Percentiles rank a stretch among this genome's conserved stretches.
These are phyloP conservation scores for Eudyptes chrysolophus DNA, from an alignment of 2,113 vertebrate genomes.

Conservation along the genomic window DNA sequence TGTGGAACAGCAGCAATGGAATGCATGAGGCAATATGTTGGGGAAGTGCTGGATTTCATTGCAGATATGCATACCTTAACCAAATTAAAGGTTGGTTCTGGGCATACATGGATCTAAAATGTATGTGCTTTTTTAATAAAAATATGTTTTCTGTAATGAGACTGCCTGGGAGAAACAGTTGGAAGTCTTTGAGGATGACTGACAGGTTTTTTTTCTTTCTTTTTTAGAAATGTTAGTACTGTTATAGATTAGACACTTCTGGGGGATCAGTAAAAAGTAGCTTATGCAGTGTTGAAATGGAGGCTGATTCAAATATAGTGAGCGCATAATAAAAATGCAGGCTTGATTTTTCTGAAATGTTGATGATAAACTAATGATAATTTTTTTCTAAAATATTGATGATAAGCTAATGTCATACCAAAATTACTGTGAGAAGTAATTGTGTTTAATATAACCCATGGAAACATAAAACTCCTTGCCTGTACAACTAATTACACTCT, in stretches of 20 bases:
- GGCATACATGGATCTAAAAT: neutral
- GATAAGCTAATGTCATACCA: neutral
- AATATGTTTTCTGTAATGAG: neutral
- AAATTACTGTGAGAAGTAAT: neutral
- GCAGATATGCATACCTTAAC: constrained; percentile 98
- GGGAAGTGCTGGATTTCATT: constrained; percentile 94
- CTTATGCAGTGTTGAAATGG: neutral
- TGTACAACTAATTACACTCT: neutral
- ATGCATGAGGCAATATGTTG: constrained; percentile 92
- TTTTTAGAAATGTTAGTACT: neutral
- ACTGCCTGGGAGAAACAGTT: neutral
- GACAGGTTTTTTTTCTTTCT: neutral
- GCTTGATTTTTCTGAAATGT: neutral
- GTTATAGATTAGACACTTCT: neutral
- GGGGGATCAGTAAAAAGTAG: neutral
- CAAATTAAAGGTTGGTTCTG: constrained; percentile 89
- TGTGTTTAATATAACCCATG: neutral
- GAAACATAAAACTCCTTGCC: neutral
- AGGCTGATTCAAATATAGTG: neutral
- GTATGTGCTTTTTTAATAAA: neutral
- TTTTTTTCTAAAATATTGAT: neutral
- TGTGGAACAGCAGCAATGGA: constrained; percentile 98
- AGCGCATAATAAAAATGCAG: neutral
- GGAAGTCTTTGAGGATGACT: neutral
- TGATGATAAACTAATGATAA: neutral